Evolutionary conservation across 2,797 vertebrate species (phyloP).

Genomic region (Chlorospingus flavigularis): DNA sequence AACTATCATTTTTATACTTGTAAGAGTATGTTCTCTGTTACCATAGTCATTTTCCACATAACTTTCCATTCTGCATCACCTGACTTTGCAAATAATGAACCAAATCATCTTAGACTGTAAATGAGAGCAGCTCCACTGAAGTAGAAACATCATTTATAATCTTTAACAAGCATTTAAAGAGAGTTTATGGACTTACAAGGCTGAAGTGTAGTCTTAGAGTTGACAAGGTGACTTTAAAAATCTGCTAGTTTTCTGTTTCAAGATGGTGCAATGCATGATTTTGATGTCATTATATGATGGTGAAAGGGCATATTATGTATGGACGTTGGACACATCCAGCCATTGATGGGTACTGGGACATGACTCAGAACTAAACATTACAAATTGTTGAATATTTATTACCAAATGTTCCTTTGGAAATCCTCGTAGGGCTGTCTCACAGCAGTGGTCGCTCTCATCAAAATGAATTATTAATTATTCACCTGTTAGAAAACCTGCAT

Average conservation of each 20-base stretch:
- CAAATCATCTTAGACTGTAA: background rate
- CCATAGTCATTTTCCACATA: background rate
- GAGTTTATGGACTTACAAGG: background rate
- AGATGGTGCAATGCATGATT: conserved; percentile 17
- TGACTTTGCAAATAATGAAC: background rate
- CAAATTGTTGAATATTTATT: conserved; percentile 62
- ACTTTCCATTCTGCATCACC: background rate
- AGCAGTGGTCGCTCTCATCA: background rate
- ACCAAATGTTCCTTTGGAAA: conserved; percentile 38
- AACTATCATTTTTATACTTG: background rate
- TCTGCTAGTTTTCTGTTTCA: conserved; percentile 48
- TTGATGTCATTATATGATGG: conserved; percentile 28
- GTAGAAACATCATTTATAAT: conserved; percentile 7
- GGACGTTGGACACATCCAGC: background rate
- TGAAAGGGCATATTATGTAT: conserved; percentile 9
- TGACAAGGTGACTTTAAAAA: conserved; percentile 55
- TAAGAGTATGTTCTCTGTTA: background rate
- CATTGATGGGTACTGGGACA: background rate
- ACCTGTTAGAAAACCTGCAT: background rate
- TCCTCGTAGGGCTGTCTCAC: background rate
- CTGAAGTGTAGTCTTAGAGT: background rate
- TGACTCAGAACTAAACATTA: conserved; percentile 31
- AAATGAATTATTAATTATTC: conserved; percentile 41
- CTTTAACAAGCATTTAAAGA: conserved; percentile 11
- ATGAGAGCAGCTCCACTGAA: background rate